Base-by-base conservation (phyloP, 2,888 invertebrate species). In the Marronus borbonicus region DNA sequence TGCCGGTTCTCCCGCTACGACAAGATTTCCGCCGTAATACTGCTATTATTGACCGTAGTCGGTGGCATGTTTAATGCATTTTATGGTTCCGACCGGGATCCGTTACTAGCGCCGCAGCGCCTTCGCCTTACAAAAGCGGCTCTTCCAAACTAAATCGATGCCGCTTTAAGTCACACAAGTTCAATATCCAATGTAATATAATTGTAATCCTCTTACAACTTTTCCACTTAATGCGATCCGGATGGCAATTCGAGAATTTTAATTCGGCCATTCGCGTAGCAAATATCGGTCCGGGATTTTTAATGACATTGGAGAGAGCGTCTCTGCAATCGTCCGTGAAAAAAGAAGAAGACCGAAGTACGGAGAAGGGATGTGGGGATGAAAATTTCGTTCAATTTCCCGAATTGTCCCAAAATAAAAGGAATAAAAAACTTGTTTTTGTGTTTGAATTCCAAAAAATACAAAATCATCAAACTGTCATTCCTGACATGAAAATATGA, bases 11-110 rank as follows among this genome's bases (percentile, higher is more conserved):
- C 17, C 55, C 17, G 44, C 55, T n/a, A 31, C 58, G 31, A 70
- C 55, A 58, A 70, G 70, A 70, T 70, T 70, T 70, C 20, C 58
- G 36, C 70, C 55, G 36, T 70, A 70, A 70, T 58, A 70, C 58
- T 31, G 70, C 70, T 31, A 70, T 70, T 70, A 70, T 70, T 70
- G 70, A 70, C 55, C 70, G 55, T 36, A 58, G 58, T 39, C 36
- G 31, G 70, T 70, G 70, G 70, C 70, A 70, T 70, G 70, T 70
- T 70, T 70, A 70, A 70, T 70, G 70, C 70, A 70, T 70, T 70
- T 70, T 70, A 70, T 39, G 70, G 70, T 36, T 58, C 55, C 36
- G 36, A 50, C 50, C 52, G 69, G 64, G n/a, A 55, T n/a, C 60
- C 60, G 31, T 12, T 44, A 20, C n/a, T 20, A n/a, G n/a, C 31